Conservation (phyloP, 2,113 vertebrate species). For the Cephalopterus ornatus region DNA sequence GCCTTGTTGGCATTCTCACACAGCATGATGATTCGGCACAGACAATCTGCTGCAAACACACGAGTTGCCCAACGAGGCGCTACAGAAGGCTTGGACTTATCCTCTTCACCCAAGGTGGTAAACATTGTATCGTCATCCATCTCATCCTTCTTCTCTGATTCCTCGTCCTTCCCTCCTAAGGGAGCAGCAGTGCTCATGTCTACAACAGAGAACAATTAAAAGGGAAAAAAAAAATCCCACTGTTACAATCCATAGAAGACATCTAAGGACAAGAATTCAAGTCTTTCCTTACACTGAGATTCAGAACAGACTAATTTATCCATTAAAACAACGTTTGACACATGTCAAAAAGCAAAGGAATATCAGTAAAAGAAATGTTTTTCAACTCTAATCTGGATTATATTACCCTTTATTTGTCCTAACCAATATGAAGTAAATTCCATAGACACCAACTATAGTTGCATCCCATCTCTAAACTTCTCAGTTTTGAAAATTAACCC, state of each 20-base stretch:
- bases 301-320: not conserved
- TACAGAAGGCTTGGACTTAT: slow-evolving; percentile 92
- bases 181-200: slow-evolving; percentile 85
- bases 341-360: not conserved
- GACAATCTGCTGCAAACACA: slow-evolving; percentile 94
- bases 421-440: not conserved
- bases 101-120: slow-evolving; percentile 91
- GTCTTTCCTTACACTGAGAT: not conserved
- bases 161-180: slow-evolving; percentile 87
- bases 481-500: not conserved
- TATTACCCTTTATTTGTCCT: not conserved
- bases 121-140: slow-evolving; percentile 99
- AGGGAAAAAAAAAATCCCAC: not conserved
- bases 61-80: slow-evolving; percentile 97
- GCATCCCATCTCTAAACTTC: not conserved
- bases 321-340: not conserved
- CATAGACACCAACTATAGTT: not conserved
- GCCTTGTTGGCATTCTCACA: slow-evolving; percentile 90
- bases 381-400: not conserved
- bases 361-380: not conserved
- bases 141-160: slow-evolving; percentile 94
- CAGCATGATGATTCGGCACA: slow-evolving; percentile 92
- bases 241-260: not conserved
- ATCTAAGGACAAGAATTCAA: not conserved
- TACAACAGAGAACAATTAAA: slow-evolving; percentile 40